Conservation (phyloP, 2,888 invertebrate genomes). For the Bruchidius siliquastri region DNA sequence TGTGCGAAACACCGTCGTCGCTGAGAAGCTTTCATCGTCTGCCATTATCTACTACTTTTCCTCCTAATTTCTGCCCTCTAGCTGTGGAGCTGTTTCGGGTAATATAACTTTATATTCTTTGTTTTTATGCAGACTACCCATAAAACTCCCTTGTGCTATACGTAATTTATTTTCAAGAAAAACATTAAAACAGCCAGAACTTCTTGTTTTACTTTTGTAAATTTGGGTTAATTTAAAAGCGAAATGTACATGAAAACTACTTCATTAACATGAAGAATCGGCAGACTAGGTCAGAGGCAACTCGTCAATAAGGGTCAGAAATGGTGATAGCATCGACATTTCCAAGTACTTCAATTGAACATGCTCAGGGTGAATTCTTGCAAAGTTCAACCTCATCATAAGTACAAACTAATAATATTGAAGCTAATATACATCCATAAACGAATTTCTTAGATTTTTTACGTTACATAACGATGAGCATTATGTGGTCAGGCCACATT, state of each 20-base stretch:
- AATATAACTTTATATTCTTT: constrained; percentile 23
- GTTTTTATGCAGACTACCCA: constrained; percentile 27
- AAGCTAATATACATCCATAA: too few species aligned
- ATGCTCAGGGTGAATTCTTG: too few species aligned
- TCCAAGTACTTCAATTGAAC: too few species aligned
- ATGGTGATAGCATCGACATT: too few species aligned
- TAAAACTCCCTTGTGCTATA: constrained; percentile 25
- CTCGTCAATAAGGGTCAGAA: background rate
- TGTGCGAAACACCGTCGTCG: background rate
- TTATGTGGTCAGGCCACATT: too few species aligned
- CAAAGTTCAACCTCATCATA: too few species aligned
- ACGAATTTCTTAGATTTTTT: too few species aligned
- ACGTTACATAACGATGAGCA: too few species aligned
- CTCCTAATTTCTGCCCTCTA: background rate
- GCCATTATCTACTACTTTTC: background rate
- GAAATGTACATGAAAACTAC: constrained; percentile 30
- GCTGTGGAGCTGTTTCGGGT: constrained; percentile 12
- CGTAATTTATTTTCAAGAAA: constrained; percentile 27
- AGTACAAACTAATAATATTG: too few species aligned
- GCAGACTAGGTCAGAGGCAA: background rate
- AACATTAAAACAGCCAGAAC: constrained; percentile 23
- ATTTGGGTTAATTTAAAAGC: constrained; percentile 30
- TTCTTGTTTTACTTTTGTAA: constrained; percentile 27
- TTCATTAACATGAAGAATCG: constrained; percentile 31
- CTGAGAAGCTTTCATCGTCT: background rate